phyloP scores from a whole-genome alignment of 92 coral and sea anemone genomes.

The Parazoanthus atlanticus region DNA sequence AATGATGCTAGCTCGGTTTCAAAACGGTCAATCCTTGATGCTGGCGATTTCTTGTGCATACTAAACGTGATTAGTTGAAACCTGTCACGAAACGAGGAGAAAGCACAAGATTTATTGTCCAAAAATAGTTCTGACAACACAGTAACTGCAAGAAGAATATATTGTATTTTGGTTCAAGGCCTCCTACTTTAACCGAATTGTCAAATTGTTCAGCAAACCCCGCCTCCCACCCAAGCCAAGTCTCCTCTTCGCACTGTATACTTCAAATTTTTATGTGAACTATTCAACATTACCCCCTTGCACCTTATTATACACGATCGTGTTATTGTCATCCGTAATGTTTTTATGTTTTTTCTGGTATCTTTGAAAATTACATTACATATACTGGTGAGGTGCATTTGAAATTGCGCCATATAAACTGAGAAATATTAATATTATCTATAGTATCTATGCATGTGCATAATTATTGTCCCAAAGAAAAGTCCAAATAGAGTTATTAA shows the following conservation, averaged over 20 bases:
- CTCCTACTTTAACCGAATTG: no score
- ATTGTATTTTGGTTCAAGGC: background rate
- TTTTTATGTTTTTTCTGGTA: background rate
- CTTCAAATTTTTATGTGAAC: background rate
- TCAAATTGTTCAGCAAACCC: no score
- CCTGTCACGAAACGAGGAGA: no score
- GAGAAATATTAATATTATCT: no score
- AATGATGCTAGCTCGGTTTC: background rate
- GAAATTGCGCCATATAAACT: no score
- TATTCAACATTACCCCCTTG: background rate
- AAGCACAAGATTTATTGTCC: no score
- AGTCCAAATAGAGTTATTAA: background rate
- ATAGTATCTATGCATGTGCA: background rate
- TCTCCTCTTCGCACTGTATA: background rate
- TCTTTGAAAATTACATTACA: background rate
- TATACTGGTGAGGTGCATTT: no score
- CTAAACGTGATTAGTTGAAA: no score
- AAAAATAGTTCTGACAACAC: background rate
- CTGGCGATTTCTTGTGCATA: no score
- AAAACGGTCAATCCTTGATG: no score
- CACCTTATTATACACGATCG: background rate
- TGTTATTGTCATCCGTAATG: background rate
- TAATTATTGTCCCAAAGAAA: no score
- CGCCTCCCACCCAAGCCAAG: background rate
- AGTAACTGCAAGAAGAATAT: background rate